These are phyloP conservation scores for Spodoptera frugiperda DNA, from an alignment of 1,140 invertebrate genomes.

Conservation along the genomic window DNA sequence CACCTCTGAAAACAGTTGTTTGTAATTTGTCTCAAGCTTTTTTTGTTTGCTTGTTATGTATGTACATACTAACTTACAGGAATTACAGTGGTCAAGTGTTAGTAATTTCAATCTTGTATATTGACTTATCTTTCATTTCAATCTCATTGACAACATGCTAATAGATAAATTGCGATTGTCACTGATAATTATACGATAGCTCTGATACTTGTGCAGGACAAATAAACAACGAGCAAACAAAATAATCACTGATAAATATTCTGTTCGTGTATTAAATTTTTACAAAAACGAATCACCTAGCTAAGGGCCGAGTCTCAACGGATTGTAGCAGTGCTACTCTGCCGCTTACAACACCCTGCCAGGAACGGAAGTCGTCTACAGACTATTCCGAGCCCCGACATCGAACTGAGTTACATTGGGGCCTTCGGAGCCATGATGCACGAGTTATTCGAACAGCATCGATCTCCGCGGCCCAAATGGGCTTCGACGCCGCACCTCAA, in stretches of 20 bases:
- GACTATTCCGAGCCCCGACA: conserved; percentile 88
- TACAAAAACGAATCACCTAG: conserved; percentile 74
- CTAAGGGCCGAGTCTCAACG: conserved; percentile 86
- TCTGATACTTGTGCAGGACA: too few species aligned
- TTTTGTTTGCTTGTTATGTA: background rate
- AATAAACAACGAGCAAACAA: too few species aligned
- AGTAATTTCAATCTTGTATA: too few species aligned
- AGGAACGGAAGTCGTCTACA: conserved; percentile 87
- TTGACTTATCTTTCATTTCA: too few species aligned
- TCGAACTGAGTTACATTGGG: conserved; percentile 84
- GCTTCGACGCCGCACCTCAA: conserved; percentile 52
- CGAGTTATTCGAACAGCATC: conserved; percentile 39
- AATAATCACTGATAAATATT: too few species aligned
- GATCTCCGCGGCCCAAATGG: conserved; percentile 51
- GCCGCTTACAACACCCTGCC: conserved; percentile 88
- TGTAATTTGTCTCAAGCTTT: background rate
- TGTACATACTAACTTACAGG: too few species aligned
- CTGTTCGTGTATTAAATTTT: background rate
- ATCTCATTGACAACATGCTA: too few species aligned
- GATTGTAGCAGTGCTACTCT: conserved; percentile 87
- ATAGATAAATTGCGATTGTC: too few species aligned
- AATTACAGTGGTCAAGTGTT: too few species aligned
- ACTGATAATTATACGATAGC: too few species aligned
- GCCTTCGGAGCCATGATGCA: conserved; percentile 63
- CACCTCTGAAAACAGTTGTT: background rate